phyloP scores from a whole-genome alignment of 1,140 invertebrate genomes.

The Argopecten irradians region DNA sequence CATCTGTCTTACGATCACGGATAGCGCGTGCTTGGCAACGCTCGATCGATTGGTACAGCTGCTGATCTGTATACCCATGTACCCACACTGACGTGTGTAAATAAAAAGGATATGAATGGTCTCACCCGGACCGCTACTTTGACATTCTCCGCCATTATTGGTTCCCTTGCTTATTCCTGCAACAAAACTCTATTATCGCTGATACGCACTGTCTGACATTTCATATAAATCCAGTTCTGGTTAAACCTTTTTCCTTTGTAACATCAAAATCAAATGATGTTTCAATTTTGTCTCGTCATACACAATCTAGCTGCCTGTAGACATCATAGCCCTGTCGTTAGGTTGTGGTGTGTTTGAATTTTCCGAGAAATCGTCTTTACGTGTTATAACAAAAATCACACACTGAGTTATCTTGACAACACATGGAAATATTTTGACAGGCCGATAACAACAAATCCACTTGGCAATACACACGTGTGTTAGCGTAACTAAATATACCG shows the following conservation, averaged over 20 bases:
- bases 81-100: background rate
- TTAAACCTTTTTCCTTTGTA: background rate
- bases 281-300: background rate
- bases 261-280: background rate
- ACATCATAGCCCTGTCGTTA: background rate
- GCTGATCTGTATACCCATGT: background rate
- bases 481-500: too few relatives aligned
- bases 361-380: background rate
- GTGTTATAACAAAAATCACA: too few relatives aligned
- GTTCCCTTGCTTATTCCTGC: background rate
- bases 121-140: conserved; percentile 82
- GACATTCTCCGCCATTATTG: conserved; percentile 78
- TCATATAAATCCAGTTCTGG: background rate
- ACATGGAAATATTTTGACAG: too few relatives aligned
- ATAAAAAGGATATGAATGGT: conserved; percentile 81
- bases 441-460: too few relatives aligned
- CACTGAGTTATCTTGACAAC: too few relatives aligned
- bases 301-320: background rate
- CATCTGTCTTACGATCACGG: background rate
- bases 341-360: background rate
- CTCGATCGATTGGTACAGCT: background rate
- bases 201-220: background rate
- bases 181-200: background rate
- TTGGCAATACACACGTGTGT: too few relatives aligned
- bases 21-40: conserved; percentile 6